Evolutionary conservation across 2,888 invertebrate species (phyloP), one percentile per base, ranked within the genome.

Genomic region (Heliconius ethilla): DNA sequence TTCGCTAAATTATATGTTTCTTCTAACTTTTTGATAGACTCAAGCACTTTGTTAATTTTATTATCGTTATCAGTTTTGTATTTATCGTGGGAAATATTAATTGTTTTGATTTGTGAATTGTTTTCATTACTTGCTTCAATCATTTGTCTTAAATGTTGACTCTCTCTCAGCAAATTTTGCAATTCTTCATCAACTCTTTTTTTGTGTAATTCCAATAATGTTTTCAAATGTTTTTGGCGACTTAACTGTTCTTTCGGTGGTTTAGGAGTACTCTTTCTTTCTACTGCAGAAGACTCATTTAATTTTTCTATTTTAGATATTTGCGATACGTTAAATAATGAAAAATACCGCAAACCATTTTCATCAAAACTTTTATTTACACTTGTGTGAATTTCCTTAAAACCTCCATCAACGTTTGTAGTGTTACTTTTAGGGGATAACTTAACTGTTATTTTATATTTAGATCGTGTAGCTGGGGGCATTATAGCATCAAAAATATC

Each of bases 291-390:
- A 11, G 74, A 55, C 10, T 84, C 85, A 59, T 89, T 88, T 0
- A 88, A 27, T 65, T 88, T 87, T 77, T 89, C 88, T 11, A 92
- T 80, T 85, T 92, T 91, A 0, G 93, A 91, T 83, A 94, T 88
- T 84, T 92, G 90, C 9, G 93, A 91, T 2, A 93, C 89, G 75
- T 93, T 94, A 0, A 93, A 87, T 69, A 90, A 82, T 1, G 92
- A 91, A 22, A 89, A 89, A 82, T 89, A 92, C 0, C 87, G 72
- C 1, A 92, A 51, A 1, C 93, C 94, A 79, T 92, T 87, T 82
- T 88, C 90, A 75, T 91, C 90, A 73, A 86, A 92, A 67, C 89
- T 92, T 82, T 93, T 93, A 78, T 93, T 93, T 4, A 93, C 92
- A 79, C 88, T 90, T 2, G 93, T 91, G 69, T 91, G 91, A 59